Base-by-base conservation (phyloP, 2,888 invertebrate species). In the Sphecodes monilicornis region DNA sequence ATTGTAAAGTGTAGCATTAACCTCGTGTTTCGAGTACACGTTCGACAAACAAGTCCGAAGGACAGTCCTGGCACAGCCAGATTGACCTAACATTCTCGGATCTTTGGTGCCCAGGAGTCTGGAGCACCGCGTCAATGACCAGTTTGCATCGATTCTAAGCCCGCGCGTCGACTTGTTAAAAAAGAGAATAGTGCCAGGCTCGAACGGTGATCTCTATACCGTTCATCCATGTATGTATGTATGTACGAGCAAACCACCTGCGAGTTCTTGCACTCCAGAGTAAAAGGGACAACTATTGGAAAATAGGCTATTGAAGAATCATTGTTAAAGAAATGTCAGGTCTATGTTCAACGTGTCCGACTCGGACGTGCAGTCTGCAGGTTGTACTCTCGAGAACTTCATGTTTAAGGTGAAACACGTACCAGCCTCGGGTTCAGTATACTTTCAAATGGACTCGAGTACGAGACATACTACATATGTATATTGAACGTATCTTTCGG, bases 41-140 rank as follows among this genome's bases (percentile, higher is more conserved):
- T 32, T 29, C 32, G 60, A 46, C 43, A 74, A 78, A 82, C 79
- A 69, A 69, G 73, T 26, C 29, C 60, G 81, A 82, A 78, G 79
- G 81, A 73, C 81, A 68, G 60, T 72, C 32, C 29, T 36, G 32
- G 39, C 41, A 41, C 10, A n/a, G n/a, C n/a, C 54, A 13, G 73
- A 73, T 75, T 75, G 74, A 79, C 75, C 68, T 26, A 75, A 82
- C 70, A 75, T 66, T 74, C 32, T 46, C 75, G 73, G 39, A n/a
- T 39, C 64, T n/a, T 13, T 41, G 71, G 66, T 75, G 64, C 75
- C 82, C 64, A 22, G 13, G 32, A 43, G 82, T 76, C 76, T 83
- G 71, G 81, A 73, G 39, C 69, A 71, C 13, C 26, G 43, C 29
- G 60, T 54, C 69, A 69, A 84, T 54, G 80, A 80, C 39, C 50